These are phyloP conservation scores for Ophion slaviceki DNA, from an alignment of 2,888 invertebrate genomes.

Conservation along the genomic window DNA sequence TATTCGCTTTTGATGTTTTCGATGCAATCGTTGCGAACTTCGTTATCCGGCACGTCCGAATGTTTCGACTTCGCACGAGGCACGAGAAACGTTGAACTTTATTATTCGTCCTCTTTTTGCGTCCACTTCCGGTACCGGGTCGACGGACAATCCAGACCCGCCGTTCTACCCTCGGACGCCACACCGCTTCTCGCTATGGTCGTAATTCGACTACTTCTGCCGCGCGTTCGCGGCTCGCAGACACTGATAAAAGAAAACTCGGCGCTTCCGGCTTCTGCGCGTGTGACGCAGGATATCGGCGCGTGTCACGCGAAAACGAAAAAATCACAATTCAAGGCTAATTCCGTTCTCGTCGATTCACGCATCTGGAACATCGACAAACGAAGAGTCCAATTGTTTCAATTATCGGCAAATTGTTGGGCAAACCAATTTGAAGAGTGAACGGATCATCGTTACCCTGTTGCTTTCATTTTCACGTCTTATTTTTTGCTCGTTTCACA, in stretches of 20 bases:
- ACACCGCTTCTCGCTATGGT: slow-evolving; percentile 49
- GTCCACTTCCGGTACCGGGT: slow-evolving; percentile 11
- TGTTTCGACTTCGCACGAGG: neutral
- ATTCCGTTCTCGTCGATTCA: neutral
- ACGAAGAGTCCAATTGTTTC: neutral
- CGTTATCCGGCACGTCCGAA: neutral
- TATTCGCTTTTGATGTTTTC: neutral
- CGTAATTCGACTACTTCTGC: slow-evolving; percentile 74
- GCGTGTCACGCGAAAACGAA: slow-evolving; percentile 2
- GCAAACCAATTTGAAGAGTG: neutral
- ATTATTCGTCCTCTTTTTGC: neutral
- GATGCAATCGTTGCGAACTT: neutral
- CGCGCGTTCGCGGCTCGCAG: slow-evolving; percentile 55
- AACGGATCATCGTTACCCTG: too few relatives aligned
- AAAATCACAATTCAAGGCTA: neutral
- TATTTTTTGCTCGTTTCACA: neutral
- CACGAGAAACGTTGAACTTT: neutral
- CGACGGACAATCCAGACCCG: neutral
- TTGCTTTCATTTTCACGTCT: neutral
- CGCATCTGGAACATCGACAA: neutral
- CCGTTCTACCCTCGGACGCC: neutral
- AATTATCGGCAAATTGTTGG: neutral
- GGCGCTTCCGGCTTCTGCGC: slow-evolving; percentile 76
- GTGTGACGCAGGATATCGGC: slow-evolving; percentile 41
- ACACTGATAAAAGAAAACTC: slow-evolving; percentile 71